Percentiles rank a stretch among this genome's conserved stretches.
phyloP scores from a whole-genome alignment of 2,113 vertebrate species.

The Xiphophorus hellerii region DNA sequence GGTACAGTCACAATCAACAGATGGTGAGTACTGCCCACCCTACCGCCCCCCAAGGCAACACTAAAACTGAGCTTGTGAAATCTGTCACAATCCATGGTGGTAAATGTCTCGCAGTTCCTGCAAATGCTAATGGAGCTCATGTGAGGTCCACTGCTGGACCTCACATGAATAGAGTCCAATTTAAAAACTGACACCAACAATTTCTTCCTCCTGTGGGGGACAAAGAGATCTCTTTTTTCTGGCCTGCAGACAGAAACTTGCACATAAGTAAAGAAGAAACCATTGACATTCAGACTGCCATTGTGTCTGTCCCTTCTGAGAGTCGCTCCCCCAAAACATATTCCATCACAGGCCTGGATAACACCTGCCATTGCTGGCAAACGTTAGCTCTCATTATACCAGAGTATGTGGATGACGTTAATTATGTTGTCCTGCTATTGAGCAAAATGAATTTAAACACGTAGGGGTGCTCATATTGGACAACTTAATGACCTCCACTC shows the following conservation, averaged over 20 bases:
- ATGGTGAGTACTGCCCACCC: conserved; percentile 65
- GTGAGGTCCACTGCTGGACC: conserved; percentile 61
- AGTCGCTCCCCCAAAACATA: conserved; percentile 41
- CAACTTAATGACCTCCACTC: conserved; percentile 27
- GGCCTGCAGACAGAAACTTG: conserved; percentile 67
- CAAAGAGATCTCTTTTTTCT: conserved; percentile 62
- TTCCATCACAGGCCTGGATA: conserved; percentile 62
- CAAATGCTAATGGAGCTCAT: conserved; percentile 78
- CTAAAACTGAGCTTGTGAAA: conserved; percentile 76
- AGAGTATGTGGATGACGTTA: conserved; percentile 42
- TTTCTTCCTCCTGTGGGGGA: conserved; percentile 67
- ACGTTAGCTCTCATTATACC: conserved; percentile 60
- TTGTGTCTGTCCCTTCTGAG: conserved; percentile 67
- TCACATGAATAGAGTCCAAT: conserved; percentile 58
- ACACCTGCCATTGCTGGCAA: conserved; percentile 55
- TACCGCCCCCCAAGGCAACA: conserved; percentile 62
- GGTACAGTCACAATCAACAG: conserved; percentile 78
- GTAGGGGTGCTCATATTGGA: conserved; percentile 33
- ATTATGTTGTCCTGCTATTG: conserved; percentile 49
- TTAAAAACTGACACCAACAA: conserved; percentile 77
- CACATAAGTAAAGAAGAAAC: conserved; percentile 72
- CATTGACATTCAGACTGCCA: conserved; percentile 74
- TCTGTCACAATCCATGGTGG: conserved; percentile 77
- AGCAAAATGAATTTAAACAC: conserved; percentile 47
- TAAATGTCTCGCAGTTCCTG: conserved; percentile 76